Conservation (phyloP, 2,113 vertebrate species). For the Bambusicola thoracicus region DNA sequence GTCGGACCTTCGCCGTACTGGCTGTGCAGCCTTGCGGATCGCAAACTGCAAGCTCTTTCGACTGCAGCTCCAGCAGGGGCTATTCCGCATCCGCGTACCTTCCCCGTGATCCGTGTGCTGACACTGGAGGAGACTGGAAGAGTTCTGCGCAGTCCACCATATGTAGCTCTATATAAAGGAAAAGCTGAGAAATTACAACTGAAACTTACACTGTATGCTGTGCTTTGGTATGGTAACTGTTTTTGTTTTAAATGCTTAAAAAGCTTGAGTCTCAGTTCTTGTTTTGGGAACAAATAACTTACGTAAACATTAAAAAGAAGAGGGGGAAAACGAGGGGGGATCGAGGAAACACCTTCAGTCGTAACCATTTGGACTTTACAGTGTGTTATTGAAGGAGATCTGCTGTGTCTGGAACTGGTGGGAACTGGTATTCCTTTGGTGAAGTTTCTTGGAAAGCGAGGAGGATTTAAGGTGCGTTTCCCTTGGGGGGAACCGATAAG, state of each 20-base stretch:
- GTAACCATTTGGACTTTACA: slow-evolving; percentile 13
- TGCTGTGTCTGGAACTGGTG: slow-evolving; percentile 10
- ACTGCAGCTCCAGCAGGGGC: slow-evolving; percentile 92
- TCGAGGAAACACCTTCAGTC: slow-evolving; percentile 34
- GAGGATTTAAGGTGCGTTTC: slow-evolving; percentile 51
- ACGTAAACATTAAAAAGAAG: slow-evolving; percentile 54
- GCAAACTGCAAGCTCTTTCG: slow-evolving; percentile 98
- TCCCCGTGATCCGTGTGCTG: slow-evolving; percentile 68
- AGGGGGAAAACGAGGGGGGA: slow-evolving; percentile 25
- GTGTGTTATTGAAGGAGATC: not conserved
- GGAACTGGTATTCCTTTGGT: not conserved
- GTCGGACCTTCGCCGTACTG: slow-evolving; percentile 90
- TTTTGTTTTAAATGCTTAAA: slow-evolving; percentile 70
- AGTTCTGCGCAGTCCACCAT: slow-evolving; percentile 35
- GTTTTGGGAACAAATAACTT: slow-evolving; percentile 64
- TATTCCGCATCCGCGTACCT: slow-evolving; percentile 89
- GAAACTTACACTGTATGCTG: slow-evolving; percentile 69
- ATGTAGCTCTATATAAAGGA: slow-evolving; percentile 67
- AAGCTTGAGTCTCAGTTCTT: slow-evolving; percentile 74
- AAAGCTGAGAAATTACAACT: slow-evolving; percentile 69
- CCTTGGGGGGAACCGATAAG: slow-evolving; percentile 39
- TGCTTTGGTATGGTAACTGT: slow-evolving; percentile 75
- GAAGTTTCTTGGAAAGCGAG: not conserved
- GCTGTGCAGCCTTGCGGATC: slow-evolving; percentile 89
- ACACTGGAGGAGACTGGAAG: slow-evolving; percentile 26